phyloP scores from a whole-genome alignment of 2,113 vertebrate species.

The Eidolon helvum region DNA sequence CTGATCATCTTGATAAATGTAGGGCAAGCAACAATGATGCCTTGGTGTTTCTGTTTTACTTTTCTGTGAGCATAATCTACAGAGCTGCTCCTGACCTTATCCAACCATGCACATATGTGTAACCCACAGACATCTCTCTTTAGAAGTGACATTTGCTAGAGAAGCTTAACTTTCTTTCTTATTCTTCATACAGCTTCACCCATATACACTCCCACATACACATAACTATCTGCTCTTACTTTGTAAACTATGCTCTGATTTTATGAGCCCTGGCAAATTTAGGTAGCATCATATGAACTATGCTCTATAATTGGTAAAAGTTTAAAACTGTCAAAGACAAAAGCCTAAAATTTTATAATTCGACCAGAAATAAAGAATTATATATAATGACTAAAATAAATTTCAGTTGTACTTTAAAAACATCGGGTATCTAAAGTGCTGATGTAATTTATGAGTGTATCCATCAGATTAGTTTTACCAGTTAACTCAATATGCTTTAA shows the following conservation, averaged over 20 bases:
- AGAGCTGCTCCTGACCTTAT: slow-evolving; percentile 59
- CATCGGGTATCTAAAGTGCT: neutral
- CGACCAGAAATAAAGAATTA: neutral
- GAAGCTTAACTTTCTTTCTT: slow-evolving; percentile 7
- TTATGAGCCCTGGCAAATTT: neutral
- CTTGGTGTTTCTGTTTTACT: slow-evolving; percentile 76
- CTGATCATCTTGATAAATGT: slow-evolving; percentile 81
- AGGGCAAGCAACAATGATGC: slow-evolving; percentile 74
- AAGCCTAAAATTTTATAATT: neutral
- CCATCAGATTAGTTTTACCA: neutral
- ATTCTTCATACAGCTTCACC: neutral
- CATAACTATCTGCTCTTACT: neutral
- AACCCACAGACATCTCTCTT: slow-evolving; percentile 38
- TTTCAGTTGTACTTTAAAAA: slow-evolving; percentile 34
- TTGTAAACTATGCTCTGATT: neutral
- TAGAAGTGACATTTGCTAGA: slow-evolving; percentile 38
- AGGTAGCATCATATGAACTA: neutral
- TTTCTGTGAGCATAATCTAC: slow-evolving; percentile 61
- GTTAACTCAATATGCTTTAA: neutral
- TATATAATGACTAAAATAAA: neutral
- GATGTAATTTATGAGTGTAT: neutral
- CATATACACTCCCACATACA: neutral
- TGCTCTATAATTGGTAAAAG: neutral
- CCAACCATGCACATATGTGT: slow-evolving; percentile 23
- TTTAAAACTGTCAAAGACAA: neutral